These are phyloP conservation scores for Hippocampus guttulatus DNA, from an alignment of 2,113 vertebrate genomes.

Conservation along the genomic window DNA sequence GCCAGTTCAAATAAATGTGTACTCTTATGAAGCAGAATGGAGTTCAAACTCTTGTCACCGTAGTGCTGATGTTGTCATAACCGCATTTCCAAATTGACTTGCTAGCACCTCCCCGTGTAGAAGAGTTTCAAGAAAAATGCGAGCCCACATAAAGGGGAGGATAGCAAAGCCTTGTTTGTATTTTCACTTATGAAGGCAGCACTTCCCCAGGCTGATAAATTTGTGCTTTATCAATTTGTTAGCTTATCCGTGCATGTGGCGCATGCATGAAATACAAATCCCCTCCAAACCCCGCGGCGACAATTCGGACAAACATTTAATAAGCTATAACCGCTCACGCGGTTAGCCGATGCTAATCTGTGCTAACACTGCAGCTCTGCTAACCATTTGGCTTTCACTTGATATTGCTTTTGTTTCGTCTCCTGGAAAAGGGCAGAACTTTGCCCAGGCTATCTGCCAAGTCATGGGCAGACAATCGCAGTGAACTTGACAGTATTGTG, in stretches of 20 bases:
- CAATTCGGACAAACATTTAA: neutral
- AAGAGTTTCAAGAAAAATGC: too few relatives aligned
- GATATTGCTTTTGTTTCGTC: too few relatives aligned
- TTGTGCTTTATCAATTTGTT: neutral
- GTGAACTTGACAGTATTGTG: neutral
- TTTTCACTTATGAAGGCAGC: neutral
- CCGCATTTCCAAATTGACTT: neutral
- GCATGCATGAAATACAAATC: neutral
- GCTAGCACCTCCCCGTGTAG: neutral
- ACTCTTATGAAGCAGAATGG: constrained; percentile 1
- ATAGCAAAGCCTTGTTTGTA: neutral
- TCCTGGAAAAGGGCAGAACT: neutral
- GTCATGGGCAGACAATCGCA: neutral
- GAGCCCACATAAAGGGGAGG: neutral
- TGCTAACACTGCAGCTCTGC: neutral
- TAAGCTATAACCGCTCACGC: neutral
- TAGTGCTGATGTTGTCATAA: neutral
- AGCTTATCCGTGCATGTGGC: neutral
- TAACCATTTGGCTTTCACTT: neutral
- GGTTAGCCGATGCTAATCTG: neutral
- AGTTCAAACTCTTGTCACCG: constrained; percentile 28
- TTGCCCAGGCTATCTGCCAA: neutral
- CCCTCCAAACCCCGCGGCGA: neutral
- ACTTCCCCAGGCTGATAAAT: neutral
- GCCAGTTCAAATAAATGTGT: neutral